Evolutionary conservation across 2,113 vertebrate genomes (phyloP), one percentile per base, ranked within the genome.

Genomic region (Litocranius walleri): DNA sequence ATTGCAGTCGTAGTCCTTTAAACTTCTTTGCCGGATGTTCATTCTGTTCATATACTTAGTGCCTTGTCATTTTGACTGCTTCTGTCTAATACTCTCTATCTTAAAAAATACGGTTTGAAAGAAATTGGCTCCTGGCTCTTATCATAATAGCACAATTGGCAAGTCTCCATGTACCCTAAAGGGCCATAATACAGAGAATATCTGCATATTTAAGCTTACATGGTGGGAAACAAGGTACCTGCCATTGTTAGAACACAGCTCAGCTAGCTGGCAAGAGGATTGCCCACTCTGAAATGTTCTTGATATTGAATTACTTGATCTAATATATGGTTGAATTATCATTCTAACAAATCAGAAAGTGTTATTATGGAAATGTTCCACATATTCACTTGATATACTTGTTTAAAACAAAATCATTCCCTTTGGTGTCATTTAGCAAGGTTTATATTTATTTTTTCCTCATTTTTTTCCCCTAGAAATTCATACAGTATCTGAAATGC

Each of bases 131-230:
- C 97, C 86, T 97, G 86, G 71, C 64, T 96, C 95, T 95, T 97
- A 98, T 97, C 78, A 96, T 94, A 98, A 43, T 98, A 97, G 92
- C 85, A 95, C 89, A 97, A 98, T 77, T 98, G 96, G 97, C 81
- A 97, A 96, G 93, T 97, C 92, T 97, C 90, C 94, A 80, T 88
- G 87, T 98, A 90, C 64, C 97, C 94, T 83, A 61, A 91, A 61
- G 27, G 78, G 67, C 81, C 96, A 71, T 59, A 95, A 48, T 27
- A 90, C 59, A 91, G 91, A 96, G 74, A 96, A 91, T 95, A 95
- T 95, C 95, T 85, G 7, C 87, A 95, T 92, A 29, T 67, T 95
- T 97, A 97, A 91, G 98, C 94, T 97, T 96, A 97, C 93, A 21
- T 19, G 50, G 29, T 40, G 94, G 19, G 61, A 96, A 97, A 94